A percentile compares a stretch with the other conserved stretches of the same genome.
Conservation (phyloP, 1,140 invertebrate species). For the Macrobrachium rosenbergii region DNA sequence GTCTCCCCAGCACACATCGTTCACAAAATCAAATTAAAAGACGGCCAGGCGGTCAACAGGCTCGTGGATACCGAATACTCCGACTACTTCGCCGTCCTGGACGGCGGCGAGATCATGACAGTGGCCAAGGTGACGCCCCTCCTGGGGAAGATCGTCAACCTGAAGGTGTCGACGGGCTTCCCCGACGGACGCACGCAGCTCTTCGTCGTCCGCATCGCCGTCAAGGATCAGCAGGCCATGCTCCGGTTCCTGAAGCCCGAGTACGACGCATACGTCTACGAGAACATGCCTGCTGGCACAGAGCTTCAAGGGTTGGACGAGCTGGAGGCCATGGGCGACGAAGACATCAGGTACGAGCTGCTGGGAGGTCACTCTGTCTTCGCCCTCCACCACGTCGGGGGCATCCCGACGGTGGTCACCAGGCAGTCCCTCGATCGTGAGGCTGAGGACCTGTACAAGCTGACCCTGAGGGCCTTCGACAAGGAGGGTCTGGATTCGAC, state of each 20-base stretch:
- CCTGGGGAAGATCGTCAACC: slow-evolving; percentile 83
- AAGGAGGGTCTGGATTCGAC: slow-evolving; percentile 57
- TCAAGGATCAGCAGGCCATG: slow-evolving; percentile 85
- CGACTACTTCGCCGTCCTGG: slow-evolving; percentile 82
- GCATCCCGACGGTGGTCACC: slow-evolving; percentile 61
- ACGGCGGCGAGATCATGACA: slow-evolving; percentile 90
- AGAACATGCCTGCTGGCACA: slow-evolving; percentile 67
- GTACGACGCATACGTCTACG: slow-evolving; percentile 73
- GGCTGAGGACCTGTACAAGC: slow-evolving; percentile 53
- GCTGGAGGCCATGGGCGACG: slow-evolving; percentile 61
- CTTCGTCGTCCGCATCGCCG: slow-evolving; percentile 84
- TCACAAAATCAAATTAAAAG: slow-evolving; percentile 62
- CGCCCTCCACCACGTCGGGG: slow-evolving; percentile 60
- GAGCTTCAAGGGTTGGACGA: slow-evolving; percentile 65
- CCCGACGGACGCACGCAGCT: slow-evolving; percentile 82
- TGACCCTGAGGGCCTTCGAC: slow-evolving; percentile 58
- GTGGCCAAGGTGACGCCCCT: slow-evolving; percentile 79
- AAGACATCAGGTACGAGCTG: slow-evolving; percentile 59
- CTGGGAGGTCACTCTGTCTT: slow-evolving; percentile 58
- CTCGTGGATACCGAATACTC: slow-evolving; percentile 64
- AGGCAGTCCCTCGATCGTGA: slow-evolving; percentile 52
- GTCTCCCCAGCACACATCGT: slow-evolving; percentile 64
- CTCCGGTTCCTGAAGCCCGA: slow-evolving; percentile 80
- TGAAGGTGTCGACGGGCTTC: slow-evolving; percentile 84
- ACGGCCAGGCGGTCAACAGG: slow-evolving; percentile 47